Conservation (phyloP, 2,797 vertebrate species). For the Acomys russatus region DNA sequence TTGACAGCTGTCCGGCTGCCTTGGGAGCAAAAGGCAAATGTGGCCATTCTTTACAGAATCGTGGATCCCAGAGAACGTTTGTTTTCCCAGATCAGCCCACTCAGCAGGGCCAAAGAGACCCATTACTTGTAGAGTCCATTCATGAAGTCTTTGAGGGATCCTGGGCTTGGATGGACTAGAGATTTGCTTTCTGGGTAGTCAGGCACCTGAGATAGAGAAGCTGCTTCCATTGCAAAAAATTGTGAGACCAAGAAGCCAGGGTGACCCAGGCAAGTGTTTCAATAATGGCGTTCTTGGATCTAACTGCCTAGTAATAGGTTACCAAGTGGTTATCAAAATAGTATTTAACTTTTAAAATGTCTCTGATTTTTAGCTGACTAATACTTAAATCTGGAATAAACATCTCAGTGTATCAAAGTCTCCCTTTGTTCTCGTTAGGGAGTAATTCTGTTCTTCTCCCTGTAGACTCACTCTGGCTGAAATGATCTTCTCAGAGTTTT, state of each 20-base stretch:
- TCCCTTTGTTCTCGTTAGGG: slow-evolving; percentile 15
- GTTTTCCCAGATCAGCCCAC: slow-evolving; percentile 6
- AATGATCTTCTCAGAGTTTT: not conserved
- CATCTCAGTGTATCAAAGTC: not conserved
- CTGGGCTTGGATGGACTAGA: not conserved
- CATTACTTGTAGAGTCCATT: not conserved
- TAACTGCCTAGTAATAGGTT: not conserved
- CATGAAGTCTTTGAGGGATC: not conserved
- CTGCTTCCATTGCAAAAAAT: not conserved
- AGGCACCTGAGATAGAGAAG: not conserved
- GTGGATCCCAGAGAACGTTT: not conserved
- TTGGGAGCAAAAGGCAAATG: not conserved
- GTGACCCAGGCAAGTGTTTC: not conserved
- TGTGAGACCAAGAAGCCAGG: not conserved
- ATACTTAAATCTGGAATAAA: not conserved
- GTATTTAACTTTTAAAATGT: slow-evolving; percentile 51
- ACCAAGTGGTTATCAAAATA: not conserved
- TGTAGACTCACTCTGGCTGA: not conserved
- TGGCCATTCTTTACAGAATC: not conserved
- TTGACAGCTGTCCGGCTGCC: not conserved
- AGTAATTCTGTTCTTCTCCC: not conserved
- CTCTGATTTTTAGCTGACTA: not conserved
- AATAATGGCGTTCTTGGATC: too few species aligned
- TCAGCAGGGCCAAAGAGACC: not conserved
- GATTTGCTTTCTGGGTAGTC: not conserved